phyloP scores from a whole-genome alignment of 2,797 vertebrate genomes.

The Pteropus rufus region DNA sequence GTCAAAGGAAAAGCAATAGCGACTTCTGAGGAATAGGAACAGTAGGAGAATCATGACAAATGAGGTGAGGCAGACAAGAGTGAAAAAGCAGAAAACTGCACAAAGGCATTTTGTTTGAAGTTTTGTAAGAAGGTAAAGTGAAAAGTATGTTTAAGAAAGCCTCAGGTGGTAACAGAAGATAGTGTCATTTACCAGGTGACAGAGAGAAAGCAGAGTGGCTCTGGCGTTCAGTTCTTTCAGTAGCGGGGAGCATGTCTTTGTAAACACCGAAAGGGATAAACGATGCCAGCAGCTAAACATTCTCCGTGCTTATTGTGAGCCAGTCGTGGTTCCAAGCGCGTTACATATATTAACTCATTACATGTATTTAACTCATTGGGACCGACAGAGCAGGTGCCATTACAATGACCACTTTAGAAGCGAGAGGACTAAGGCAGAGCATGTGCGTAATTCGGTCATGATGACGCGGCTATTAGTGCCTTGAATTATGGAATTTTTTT shows the following conservation, averaged over 20 bases:
- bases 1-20: neutral
- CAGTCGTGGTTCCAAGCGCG: rapidly evolving
- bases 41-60: neutral
- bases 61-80: neutral
- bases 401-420: neutral
- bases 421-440: neutral
- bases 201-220: neutral
- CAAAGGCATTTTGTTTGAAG: neutral
- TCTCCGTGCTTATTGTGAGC: rapidly evolving
- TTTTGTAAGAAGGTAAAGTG: neutral
- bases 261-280: neutral
- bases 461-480: neutral
- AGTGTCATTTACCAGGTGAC: rapidly evolving
- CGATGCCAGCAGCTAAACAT: no score
- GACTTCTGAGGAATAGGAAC: neutral
- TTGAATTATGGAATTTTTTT: neutral
- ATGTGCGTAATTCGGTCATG: neutral
- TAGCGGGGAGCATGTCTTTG: neutral
- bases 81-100: neutral
- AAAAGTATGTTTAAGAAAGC: neutral
- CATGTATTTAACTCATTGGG: neutral
- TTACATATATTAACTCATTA: neutral
- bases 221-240: neutral
- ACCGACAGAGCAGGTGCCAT: neutral
- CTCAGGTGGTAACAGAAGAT: neutral